These are phyloP conservation scores for Callospermophilus lateralis DNA, from an alignment of 2,113 vertebrate genomes.

Conservation along the genomic window DNA sequence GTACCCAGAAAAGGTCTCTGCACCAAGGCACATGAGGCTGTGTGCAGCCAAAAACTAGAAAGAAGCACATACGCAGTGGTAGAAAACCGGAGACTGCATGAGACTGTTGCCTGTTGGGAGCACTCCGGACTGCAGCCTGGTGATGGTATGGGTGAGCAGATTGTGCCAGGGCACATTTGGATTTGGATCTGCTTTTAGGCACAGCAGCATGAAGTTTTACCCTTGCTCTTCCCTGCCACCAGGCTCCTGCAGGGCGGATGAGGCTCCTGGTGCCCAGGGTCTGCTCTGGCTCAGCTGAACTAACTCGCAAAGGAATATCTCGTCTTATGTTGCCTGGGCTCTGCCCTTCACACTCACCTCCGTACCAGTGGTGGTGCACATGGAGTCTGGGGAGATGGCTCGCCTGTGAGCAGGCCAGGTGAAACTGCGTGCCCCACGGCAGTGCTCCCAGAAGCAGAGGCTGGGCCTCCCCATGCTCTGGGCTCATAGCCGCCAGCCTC, in stretches of 20 bases:
- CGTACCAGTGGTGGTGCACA: accelerated
- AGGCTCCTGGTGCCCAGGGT: too few species aligned
- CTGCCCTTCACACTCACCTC: background rate
- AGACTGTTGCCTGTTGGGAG: too few species aligned
- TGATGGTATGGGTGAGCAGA: background rate
- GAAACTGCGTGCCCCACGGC: accelerated
- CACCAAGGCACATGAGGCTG: background rate
- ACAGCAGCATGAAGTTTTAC: background rate
- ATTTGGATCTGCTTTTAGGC: too few species aligned
- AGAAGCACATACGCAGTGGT: too few species aligned
- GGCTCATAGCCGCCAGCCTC: too few species aligned
- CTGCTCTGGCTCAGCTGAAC: accelerated
- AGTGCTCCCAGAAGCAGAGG: background rate
- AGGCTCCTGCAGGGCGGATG: background rate
- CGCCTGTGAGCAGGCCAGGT: too few species aligned
- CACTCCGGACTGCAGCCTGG: background rate
- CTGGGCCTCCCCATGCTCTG: accelerated
- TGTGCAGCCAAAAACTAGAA: background rate
- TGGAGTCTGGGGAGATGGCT: accelerated
- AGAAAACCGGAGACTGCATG: background rate
- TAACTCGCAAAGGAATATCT: accelerated
- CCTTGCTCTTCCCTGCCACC: background rate
- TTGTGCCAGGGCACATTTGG: too few species aligned
- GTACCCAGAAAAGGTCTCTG: background rate
- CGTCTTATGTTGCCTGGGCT: background rate